These are phyloP conservation scores for Oryzias woworae DNA, from an alignment of 2,113 vertebrate genomes.

Conservation along the genomic window DNA sequence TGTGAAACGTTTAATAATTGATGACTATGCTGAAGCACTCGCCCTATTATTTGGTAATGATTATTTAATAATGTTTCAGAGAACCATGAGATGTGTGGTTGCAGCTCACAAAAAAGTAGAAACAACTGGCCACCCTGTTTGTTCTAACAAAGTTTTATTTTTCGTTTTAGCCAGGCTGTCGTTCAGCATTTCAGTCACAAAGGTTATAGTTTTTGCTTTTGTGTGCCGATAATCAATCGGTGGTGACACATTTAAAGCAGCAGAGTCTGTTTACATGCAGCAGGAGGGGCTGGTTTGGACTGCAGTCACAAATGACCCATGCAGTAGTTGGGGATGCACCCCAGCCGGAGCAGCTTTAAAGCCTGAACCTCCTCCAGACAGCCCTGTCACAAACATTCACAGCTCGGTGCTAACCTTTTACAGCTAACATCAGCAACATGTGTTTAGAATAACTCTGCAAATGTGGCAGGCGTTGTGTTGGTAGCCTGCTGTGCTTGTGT, in stretches of 20 bases:
- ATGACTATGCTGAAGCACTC: constrained; percentile 5
- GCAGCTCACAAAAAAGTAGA: neutral
- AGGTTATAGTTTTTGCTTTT: constrained; percentile 1
- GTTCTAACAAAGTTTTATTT: too few species aligned
- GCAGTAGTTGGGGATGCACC: constrained; percentile 57
- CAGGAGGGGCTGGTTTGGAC: constrained; percentile 5
- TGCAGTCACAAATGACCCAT: constrained; percentile 37
- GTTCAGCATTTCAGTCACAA: constrained; percentile 5
- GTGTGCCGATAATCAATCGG: constrained; percentile 45
- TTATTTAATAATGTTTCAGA: neutral
- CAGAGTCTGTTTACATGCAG: constrained; percentile 17
- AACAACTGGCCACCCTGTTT: neutral
- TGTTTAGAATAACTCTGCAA: constrained; percentile 35
- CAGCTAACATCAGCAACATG: constrained; percentile 40
- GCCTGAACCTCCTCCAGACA: constrained; percentile 36
- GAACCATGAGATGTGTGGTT: neutral
- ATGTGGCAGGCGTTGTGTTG: constrained; percentile 39
- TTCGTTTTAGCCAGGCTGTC: too few species aligned
- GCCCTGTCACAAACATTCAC: constrained; percentile 32
- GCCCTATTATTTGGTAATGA: neutral
- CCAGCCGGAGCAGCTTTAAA: constrained; percentile 54
- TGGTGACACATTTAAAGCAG: constrained; percentile 43
- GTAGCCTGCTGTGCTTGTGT: constrained; percentile 16
- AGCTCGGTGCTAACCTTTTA: constrained; percentile 38
- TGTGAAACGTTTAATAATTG: constrained; percentile 13